phyloP scores from a whole-genome alignment of 1,140 invertebrate genomes.

The Elysia chlorotica region DNA sequence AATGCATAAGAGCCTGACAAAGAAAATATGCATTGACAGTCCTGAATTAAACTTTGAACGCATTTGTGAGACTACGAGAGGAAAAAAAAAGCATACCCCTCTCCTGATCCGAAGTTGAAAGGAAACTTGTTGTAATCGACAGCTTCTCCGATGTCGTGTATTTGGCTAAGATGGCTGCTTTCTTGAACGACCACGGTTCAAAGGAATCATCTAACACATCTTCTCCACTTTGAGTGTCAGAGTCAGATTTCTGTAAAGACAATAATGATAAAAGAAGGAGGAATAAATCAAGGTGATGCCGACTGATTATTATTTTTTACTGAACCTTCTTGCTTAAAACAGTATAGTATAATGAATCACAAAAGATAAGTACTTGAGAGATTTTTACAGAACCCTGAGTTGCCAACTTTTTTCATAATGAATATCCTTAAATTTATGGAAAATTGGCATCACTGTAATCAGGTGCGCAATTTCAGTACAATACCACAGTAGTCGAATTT shows the following conservation, averaged over 20 bases:
- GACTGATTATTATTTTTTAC: too few relatives aligned
- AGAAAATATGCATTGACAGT: too few relatives aligned
- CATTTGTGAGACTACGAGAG: too few relatives aligned
- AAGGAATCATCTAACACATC: conserved; percentile 64
- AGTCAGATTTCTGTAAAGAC: not conserved
- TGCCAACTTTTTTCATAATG: too few relatives aligned
- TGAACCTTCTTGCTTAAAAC: not conserved
- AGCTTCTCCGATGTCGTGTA: conserved; percentile 92
- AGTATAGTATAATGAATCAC: not conserved
- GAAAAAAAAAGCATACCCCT: conserved; percentile 77
- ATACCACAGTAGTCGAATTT: too few relatives aligned
- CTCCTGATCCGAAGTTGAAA: conserved; percentile 72
- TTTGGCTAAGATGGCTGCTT: conserved; percentile 77
- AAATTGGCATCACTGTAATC: too few relatives aligned
- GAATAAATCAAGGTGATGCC: too few relatives aligned
- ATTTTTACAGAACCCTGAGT: not conserved
- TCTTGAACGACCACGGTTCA: conserved; percentile 77
- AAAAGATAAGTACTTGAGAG: not conserved
- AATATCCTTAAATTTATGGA: too few relatives aligned
- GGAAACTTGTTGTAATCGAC: conserved; percentile 85
- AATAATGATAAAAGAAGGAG: too few relatives aligned
- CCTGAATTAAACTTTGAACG: too few relatives aligned
- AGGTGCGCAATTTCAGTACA: too few relatives aligned
- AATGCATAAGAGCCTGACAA: too few relatives aligned
- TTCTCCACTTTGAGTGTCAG: conserved; percentile 2